Evolutionary conservation across 2,797 vertebrate species (phyloP), one percentile per base, ranked within the genome.

Genomic region (Naso thynnoides): DNA sequence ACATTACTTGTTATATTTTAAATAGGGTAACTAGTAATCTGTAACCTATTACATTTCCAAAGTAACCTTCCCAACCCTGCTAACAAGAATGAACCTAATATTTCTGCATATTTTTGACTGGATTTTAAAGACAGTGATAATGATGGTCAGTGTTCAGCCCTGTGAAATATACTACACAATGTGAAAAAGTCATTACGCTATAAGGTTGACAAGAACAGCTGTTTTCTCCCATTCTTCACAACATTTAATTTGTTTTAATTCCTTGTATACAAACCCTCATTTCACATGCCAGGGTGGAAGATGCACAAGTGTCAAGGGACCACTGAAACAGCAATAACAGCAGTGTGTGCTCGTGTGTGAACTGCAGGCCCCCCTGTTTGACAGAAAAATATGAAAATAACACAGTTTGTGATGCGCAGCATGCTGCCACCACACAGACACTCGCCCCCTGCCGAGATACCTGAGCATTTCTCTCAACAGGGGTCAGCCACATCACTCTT

Each of bases 321-420:
- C 83, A 87, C 64, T 90, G 79, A 87, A 91, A 83, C 75, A 65
- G 73, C 84, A 89, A 88, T 89, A 91, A 90, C 88, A 84, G 67
- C 66, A 21, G 83, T 76, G 81, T 86, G 74, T 70, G 79, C 84
- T 89, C 66, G 76, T 79, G 85, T 82, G 90, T 92, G 85, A 93
- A 89, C 85, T 80, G 49, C 44, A 69, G 71, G 55, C 53, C 63
- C 59, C 62, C 41, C 21, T n/a, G 52, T 90, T 84, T 86, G 79
- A 81, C 79, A 89, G n/a, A n/a, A 86, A 90, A 89, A 86, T 80
- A 87, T 82, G 76, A 83, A 91, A 91, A 90, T 89, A 91, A 90
- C 88, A 79, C 80, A 59, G 84, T 89, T 90, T 84, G 86, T 73
- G 82, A 86, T 80, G 85, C 83, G 86, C 76, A 81, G 86, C 83